Conservation (phyloP, 1,140 invertebrate species). For the Teleogryllus occipitalis region DNA sequence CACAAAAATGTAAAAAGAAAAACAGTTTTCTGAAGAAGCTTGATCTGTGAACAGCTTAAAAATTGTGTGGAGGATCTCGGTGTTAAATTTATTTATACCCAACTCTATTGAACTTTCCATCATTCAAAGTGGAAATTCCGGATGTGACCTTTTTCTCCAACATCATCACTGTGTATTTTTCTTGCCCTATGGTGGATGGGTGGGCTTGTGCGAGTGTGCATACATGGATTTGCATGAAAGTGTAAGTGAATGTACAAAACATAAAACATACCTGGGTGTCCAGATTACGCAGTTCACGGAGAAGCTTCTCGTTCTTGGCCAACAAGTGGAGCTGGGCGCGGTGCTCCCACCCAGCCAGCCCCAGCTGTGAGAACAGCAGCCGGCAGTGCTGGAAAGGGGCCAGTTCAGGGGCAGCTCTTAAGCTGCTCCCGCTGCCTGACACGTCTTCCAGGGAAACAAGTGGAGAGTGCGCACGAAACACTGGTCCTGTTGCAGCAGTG, state of each 20-base stretch:
- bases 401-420: constrained; percentile 31
- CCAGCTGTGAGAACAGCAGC: constrained; percentile 80
- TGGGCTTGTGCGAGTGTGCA: not conserved
- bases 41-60: no score
- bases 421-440: not conserved
- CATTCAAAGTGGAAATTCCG: no score
- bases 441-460: not conserved
- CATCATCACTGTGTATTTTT: no score
- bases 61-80: no score
- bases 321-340: constrained; percentile 76
- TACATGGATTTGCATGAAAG: not conserved
- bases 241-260: not conserved
- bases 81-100: no score
- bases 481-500: not conserved
- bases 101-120: no score
- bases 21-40: no score
- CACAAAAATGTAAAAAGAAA: no score
- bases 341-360: constrained; percentile 82
- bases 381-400: constrained; percentile 76
- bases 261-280: constrained; percentile 65
- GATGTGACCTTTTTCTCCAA: no score
- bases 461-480: not conserved
- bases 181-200: no score
- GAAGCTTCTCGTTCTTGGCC: constrained; percentile 79
- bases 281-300: constrained; percentile 86